Evolutionary conservation across 2,888 invertebrate genomes (phyloP), one percentile per base, ranked within the genome.

Genomic region (Tortrix viridana): DNA sequence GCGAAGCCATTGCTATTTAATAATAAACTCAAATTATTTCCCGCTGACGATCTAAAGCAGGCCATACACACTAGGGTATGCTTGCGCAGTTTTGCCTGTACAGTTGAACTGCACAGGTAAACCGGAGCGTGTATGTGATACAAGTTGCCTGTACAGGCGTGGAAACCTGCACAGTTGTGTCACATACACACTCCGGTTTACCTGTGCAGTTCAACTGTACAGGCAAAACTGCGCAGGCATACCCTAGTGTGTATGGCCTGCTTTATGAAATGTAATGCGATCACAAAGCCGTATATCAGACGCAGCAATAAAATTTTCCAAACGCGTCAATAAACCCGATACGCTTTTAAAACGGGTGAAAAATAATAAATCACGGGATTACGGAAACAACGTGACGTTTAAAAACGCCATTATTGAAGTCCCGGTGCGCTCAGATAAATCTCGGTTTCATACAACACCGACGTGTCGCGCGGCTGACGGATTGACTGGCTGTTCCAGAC

Each of bases 391-490:
- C 57, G 58, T 58, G 63, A 63, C 57, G 52, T 57, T 63, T 58
- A 63, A 58, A 58, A 63, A 63, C 58, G 53, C 47, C 41, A 63
- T 58, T 63, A 63, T 62, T 56, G 61, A 56, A 43, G 47, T 32
- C 41, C 41, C 41, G 53, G 41, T 19, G 53, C 53, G 12, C 41
- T 19, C 63, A 53, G 58, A 61, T 52, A 56, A 55, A 62, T 60
- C 56, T 57, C 58, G 67, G 58, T 59, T 54, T 65, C 54, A 57
- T 63, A 60, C 57, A 58, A 60, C 53, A 52, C 47, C 64, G 65
- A 62, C 68, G 66, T 60, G 62, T 43, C 64, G 54, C 47, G 50
- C 62, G 67, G 66, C 67, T 73, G 74, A 69, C 69, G 68, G 71
- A 74, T 71, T 67, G 68, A 68, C 67, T 69, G 67, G 69, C 65